Evolutionary conservation across 35 echinoderm and acorn worm species (phyloP), one percentile per base, ranked within the genome.

Genomic region (Heliocidaris erythrogramma): DNA sequence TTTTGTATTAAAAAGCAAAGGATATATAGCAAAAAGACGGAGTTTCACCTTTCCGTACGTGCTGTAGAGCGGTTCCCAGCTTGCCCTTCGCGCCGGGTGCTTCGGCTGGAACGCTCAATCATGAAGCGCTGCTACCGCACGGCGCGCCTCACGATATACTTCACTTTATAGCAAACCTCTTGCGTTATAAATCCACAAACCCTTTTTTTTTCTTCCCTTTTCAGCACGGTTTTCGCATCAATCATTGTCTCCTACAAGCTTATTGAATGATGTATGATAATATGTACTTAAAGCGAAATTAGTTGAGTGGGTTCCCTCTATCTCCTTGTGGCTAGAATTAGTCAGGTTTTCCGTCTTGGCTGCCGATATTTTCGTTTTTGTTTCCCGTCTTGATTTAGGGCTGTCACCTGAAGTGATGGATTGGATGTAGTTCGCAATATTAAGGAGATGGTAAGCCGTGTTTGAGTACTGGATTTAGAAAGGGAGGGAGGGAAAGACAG

Each of bases 261-360:
- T 89, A 89, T 89, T 21, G 87, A 47, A 32, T 89, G 87, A 89
- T 89, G 87, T 47, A 89, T 89, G 87, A 89, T 89, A 89, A 89
- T 89, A 48, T 89, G 87, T 89, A 89, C 87, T 89, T 89, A 89
- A 89, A 32, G 87, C 17, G 87, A 48, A 89, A 89, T 89, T 89
- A 89, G 87, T 48, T 27, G 31, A 89, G 87, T 89, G 18, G 9
- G 87, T 12, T 24, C 31, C 21, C 12, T 32, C 27, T 86, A 13
- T 86, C 85, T 24, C 85, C 29, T 13, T 21, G 21, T 18, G 65
- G 2, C 0, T 6, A 18, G 65, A 78, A 1, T 78, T 78, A 78
- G 65, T 78, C 21, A 78, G 7, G 18, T 78, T 78, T 78, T 78
- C 65, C 65, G 21, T 78, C 21, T 21, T 78, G 21, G 65, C 65